A percentile compares a stretch with the other conserved stretches of the same genome.
These are phyloP conservation scores for Chrysodeixis includens DNA, from an alignment of 2,888 invertebrate genomes.

Conservation along the genomic window DNA sequence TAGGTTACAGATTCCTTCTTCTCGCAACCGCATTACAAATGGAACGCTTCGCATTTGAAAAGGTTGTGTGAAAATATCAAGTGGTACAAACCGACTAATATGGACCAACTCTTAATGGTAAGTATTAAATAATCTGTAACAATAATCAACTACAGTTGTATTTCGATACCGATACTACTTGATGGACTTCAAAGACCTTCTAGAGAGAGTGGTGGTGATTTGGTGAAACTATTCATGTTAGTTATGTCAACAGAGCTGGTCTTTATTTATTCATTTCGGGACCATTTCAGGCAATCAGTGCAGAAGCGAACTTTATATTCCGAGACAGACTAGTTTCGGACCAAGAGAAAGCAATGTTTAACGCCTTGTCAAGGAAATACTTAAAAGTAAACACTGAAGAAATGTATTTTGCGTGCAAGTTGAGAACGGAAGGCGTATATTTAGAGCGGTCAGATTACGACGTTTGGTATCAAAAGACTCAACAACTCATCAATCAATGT, in stretches of 20 bases:
- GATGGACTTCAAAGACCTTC: too few species aligned
- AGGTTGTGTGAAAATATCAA: constrained; percentile 91
- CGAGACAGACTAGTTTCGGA: constrained; percentile 92
- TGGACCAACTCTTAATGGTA: constrained; percentile 71
- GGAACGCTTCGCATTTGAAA: constrained; percentile 94
- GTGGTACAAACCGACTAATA: constrained; percentile 86
- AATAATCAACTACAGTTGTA: too few species aligned
- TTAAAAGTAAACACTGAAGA: constrained; percentile 71
- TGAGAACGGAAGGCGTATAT: constrained; percentile 76
- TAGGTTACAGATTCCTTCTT: constrained; percentile 78
- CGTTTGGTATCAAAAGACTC: constrained; percentile 90
- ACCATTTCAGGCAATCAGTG: constrained; percentile 90
- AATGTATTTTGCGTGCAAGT: constrained; percentile 70
- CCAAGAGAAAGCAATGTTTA: constrained; percentile 91
- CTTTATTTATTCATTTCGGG: background rate
- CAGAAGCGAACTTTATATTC: constrained; percentile 94
- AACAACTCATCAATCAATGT: constrained; percentile 91
- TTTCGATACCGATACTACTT: too few species aligned
- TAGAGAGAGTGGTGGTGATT: too few species aligned
- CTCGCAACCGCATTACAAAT: constrained; percentile 90
- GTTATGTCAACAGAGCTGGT: constrained; percentile 18
- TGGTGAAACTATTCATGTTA: background rate
- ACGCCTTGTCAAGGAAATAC: constrained; percentile 89
- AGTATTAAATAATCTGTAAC: constrained; percentile 10
- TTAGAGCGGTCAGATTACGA: constrained; percentile 84